A percentile compares a stretch with the other conserved stretches of the same genome.
Conservation (phyloP, 1,140 invertebrate genomes). For the Grapholita molesta region DNA sequence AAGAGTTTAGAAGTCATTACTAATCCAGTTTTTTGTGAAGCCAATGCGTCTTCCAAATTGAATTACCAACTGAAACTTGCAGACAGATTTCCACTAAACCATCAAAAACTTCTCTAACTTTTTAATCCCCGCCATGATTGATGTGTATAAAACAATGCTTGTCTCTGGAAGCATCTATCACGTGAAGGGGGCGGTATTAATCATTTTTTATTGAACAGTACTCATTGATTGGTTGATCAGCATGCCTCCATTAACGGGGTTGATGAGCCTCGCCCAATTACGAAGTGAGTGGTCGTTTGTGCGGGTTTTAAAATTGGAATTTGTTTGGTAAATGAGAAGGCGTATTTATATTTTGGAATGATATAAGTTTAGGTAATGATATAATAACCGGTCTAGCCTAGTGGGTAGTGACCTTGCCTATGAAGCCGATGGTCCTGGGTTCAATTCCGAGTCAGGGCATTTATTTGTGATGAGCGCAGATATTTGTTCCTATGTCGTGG, state of each 20-base stretch:
- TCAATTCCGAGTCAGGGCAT: no score
- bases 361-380: no score
- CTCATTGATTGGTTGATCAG: conserved; percentile 55
- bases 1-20: no score
- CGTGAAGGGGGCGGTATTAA: conserved; percentile 46
- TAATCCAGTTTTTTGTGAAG: no score
- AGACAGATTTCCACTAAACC: not conserved
- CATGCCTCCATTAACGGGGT: conserved; percentile 54
- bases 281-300: not conserved
- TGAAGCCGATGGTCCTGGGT: no score
- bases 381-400: no score
- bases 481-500: no score
- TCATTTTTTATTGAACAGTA: conserved; percentile 62
- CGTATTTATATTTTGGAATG: not conserved
- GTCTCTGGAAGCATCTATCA: conserved; percentile 43
- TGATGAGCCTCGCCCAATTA: conserved; percentile 27
- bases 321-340: not conserved
- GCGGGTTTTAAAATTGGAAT: not conserved
- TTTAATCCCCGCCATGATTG: not conserved
- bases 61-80: not conserved
- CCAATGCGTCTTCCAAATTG: no score
- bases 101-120: not conserved
- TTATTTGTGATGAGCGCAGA: no score
- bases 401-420: no score
- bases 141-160: conserved; percentile 9